Evolutionary conservation across 2,797 vertebrate genomes (phyloP), one percentile per base, ranked within the genome.

Genomic region (Pseudomugil tenellus): DNA sequence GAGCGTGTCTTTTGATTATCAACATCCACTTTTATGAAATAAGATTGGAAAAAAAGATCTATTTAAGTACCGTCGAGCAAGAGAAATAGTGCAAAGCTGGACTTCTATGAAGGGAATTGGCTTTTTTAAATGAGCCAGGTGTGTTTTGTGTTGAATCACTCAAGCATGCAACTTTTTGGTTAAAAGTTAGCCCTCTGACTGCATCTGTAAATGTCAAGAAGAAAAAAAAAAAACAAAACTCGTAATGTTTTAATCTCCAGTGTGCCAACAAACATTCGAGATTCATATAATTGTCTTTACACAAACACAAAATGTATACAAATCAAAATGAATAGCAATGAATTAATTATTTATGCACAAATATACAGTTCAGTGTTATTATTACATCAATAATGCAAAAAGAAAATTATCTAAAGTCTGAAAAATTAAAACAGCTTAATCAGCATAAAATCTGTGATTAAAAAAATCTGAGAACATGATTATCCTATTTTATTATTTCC

Each of bases 311-410:
- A 72, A 46, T n/a, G 8, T 65, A 26, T 13, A 12, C 37, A 31
- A 72, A 65, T 17, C 2, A n/a, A 43, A 59, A 58, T 2, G n/a
- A 39, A 51, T 32, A 59, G 7, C 34, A 31, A 43, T n/a, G 13
- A 65, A 58, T 48, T 17, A 46, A 57, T 70, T 53, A 84, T 70
- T 63, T 87, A 86, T 90, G 60, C 85, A 89, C 87, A 90, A 75
- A 80, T 76, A 69, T 79, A 85, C 79, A 86, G 34, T 37, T 76
- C 3, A n/a, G 72, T 53, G 48, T 67, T 35, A 78, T 69, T 32
- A 72, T 69, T 65, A 78, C 79, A 3, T 13, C 35, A 80, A 21
- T 32, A 60, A 58, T 68, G 67, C 13, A 61, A 26, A 43, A 61
- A 60, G 58, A 25, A 41, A 53, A 67, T 55, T 10, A 65, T 57